Evolutionary conservation across 92 coral and sea anemone species (phyloP).

Genomic region (Muricea muricata): DNA sequence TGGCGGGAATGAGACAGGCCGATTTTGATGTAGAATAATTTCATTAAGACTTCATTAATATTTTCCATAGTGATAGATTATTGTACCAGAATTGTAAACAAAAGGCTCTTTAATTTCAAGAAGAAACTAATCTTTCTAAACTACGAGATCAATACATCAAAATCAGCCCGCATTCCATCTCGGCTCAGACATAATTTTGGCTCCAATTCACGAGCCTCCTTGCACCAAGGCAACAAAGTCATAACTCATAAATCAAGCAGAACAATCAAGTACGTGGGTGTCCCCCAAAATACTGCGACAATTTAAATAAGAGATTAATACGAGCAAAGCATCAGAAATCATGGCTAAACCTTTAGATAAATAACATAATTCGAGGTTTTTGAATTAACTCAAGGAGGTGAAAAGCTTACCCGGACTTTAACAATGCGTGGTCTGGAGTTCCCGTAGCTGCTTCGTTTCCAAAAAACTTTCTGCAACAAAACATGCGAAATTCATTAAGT

Average conservation of each 20-base stretch:
- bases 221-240: no score
- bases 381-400: not conserved
- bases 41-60: no score
- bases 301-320: not conserved
- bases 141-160: no score
- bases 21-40: no score
- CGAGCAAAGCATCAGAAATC: not conserved
- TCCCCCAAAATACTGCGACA: conserved; percentile 71
- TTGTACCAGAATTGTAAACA: no score
- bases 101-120: no score
- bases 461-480: conserved; percentile 73
- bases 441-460: conserved; percentile 79
- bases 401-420: conserved; percentile 80
- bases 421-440: conserved; percentile 83
- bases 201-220: no score
- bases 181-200: no score
- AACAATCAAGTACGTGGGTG: conserved; percentile 40
- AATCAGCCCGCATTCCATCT: no score
- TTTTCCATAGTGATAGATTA: no score
- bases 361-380: not conserved
- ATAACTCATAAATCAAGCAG: conserved; percentile 75
- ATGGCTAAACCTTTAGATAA: not conserved
- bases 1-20: no score
- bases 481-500: conserved; percentile 19
- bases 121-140: no score